Percentiles rank a stretch among this genome's conserved stretches.
phyloP scores from a whole-genome alignment of 2,113 vertebrate genomes.

The Coryphaenoides rupestris region DNA sequence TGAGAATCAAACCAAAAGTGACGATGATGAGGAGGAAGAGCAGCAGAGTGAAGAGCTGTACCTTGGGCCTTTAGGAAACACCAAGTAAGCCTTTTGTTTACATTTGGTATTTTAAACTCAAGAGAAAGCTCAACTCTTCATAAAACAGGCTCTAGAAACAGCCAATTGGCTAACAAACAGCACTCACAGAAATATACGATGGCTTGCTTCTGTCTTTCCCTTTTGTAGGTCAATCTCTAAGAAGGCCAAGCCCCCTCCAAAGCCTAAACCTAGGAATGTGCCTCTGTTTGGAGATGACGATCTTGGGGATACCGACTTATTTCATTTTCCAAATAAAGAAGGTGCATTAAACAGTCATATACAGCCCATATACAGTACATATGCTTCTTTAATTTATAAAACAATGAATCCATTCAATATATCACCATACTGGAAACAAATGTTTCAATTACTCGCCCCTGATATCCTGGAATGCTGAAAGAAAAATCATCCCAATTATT shows the following conservation, averaged over 20 bases:
- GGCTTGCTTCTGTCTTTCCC: background rate
- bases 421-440: too few relatives aligned
- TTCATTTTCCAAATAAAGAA: slow-evolving; percentile 44
- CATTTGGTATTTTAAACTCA: too few relatives aligned
- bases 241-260: slow-evolving; percentile 37
- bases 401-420: background rate
- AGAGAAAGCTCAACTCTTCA: background rate
- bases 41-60: slow-evolving; percentile 67
- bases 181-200: background rate
- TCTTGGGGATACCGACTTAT: slow-evolving; percentile 66
- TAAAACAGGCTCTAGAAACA: background rate
- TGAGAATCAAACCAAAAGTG: slow-evolving; percentile 16
- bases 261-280: slow-evolving; percentile 46
- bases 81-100: slow-evolving; percentile 60
- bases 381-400: too few relatives aligned
- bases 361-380: too few relatives aligned
- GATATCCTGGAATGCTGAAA: background rate
- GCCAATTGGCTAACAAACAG: slow-evolving; percentile 8
- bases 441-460: too few relatives aligned
- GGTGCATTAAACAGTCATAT: slow-evolving; percentile 2
- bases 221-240: slow-evolving; percentile 63
- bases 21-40: slow-evolving; percentile 70
- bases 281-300: slow-evolving; percentile 75
- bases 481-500: too few relatives aligned
- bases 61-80: slow-evolving; percentile 80